phyloP scores from a whole-genome alignment of 2,888 invertebrate genomes.

The Rhorus exstirpatorius region DNA sequence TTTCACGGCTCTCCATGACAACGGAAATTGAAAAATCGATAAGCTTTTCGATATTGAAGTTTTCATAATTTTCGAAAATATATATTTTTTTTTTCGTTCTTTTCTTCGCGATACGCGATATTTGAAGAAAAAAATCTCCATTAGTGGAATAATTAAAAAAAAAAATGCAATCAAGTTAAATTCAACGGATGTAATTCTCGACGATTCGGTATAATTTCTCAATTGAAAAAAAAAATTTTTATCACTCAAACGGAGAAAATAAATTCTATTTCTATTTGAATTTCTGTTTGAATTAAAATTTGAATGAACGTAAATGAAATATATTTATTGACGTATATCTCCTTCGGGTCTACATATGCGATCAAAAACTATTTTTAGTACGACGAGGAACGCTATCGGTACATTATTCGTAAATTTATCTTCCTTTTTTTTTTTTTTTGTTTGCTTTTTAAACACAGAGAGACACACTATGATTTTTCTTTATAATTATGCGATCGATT shows the following conservation, averaged over 20 bases:
- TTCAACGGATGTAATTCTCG: no score
- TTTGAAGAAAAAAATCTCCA: no score
- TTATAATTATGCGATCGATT: conserved; percentile 54
- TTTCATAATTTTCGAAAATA: background rate
- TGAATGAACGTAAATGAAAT: conserved; percentile 54
- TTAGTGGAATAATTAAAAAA: no score
- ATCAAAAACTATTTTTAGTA: conserved; percentile 53
- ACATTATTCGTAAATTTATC: conserved; percentile 58
- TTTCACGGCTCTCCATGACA: conserved; percentile 41
- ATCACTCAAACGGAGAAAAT: no score
- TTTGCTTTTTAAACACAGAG: conserved; percentile 44
- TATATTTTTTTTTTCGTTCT: conserved; percentile 1
- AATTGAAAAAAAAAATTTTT: no score
- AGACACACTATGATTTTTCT: conserved; percentile 48
- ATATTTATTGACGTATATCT: conserved; percentile 68
- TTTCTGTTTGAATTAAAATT: no score
- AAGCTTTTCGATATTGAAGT: background rate
- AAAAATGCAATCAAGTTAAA: no score
- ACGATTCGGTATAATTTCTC: no score
- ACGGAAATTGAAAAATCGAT: conserved; percentile 16
- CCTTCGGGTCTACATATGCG: conserved; percentile 57
- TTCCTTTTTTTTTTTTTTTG: conserved; percentile 20
- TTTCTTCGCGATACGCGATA: background rate
- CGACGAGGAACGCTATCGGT: conserved; percentile 55
- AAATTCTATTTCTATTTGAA: no score